Base-by-base conservation (phyloP, 2,888 invertebrate species). In the Scrobipalpa atriplicella region DNA sequence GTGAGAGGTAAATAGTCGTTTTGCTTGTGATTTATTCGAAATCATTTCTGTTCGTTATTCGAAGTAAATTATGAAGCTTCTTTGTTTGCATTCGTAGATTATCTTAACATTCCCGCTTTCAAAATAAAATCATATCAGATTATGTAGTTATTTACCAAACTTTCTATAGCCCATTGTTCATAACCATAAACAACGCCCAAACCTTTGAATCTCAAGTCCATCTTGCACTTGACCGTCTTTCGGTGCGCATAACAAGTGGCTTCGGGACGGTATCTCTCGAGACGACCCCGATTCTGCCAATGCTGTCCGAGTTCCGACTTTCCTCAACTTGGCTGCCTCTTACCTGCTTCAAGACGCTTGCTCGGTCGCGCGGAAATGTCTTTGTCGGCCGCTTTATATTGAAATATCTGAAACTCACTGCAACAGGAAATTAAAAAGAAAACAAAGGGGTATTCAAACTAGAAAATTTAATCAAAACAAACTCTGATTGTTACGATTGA, bases 181-280 rank as follows among this genome's bases (percentile, higher is more conserved):
- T 19, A 52, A 18, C 52, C 21, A 52, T 18, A 19, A 6, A 52
- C 52, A 18, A 19, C 18, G 41, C 19, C 29, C 13, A 16, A 7
- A 47, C 47, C 61, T 41, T 39, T 18, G 41, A 41, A 19, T 19
- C 41, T 61, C 39, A 41, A 61, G 41, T 41, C 16, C 62, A 47
- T 62, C 43, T 47, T 62, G 62, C 62, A 29, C 62, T 62, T 62
- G 62, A 47, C 62, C 62, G 62, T 13, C n/a, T 62, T 51, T 62
- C 43, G 16, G 29, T 29, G 18, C 41, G 41, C 11, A 61, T 61
- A 39, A 19, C 11, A 41, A 62, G 41, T 39, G 18, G 10, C 62
- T 29, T 62, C 16, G 39, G 47, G 21, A 51, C 62, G 21, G 62
- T 29, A 29, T 29, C 29, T 62, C 47, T 62, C n/a, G 47, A 10